Conservation (phyloP, 2,888 invertebrate species). For the Nomada ferruginata region DNA sequence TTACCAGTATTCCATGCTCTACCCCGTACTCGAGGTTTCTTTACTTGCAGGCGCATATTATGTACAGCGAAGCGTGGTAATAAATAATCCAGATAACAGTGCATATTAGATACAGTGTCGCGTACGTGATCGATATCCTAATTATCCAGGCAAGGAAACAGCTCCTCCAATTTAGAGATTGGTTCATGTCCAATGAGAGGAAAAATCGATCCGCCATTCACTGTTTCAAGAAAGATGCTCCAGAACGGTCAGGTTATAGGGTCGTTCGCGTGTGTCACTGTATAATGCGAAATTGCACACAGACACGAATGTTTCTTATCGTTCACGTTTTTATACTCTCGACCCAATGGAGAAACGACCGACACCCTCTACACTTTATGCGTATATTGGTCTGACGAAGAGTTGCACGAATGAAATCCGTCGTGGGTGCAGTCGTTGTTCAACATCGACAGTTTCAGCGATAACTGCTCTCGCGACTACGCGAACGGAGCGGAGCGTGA, state of each 20-base stretch:
- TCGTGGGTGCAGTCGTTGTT: constrained; percentile 11
- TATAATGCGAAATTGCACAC: not conserved
- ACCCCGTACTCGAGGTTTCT: not conserved
- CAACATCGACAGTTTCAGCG: constrained; percentile 43
- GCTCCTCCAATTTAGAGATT: constrained; percentile 56
- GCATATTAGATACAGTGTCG: constrained; percentile 72
- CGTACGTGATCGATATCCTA: constrained; percentile 71
- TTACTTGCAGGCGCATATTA: constrained; percentile 74
- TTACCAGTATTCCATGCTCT: constrained; percentile 17
- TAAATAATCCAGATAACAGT: constrained; percentile 77
- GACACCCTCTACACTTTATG: not conserved
- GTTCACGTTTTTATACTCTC: not conserved
- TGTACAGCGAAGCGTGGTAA: constrained; percentile 75
- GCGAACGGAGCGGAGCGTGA: constrained; percentile 40
- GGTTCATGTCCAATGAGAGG: constrained; percentile 43
- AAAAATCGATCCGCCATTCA: not conserved
- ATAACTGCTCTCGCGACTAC: constrained; percentile 51
- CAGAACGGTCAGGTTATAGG: constrained; percentile 23
- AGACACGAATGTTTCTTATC: not conserved
- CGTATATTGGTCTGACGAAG: not conserved
- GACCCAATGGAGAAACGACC: not conserved
- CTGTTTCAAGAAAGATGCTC: constrained; percentile 16
- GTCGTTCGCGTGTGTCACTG: constrained; percentile 26
- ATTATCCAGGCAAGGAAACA: constrained; percentile 69
- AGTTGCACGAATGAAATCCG: constrained; percentile 25